A percentile compares a stretch with the other conserved stretches of the same genome.
These are phyloP conservation scores for Bombus terrestris DNA, from an alignment of 1,140 invertebrate species.

Conservation along the genomic window DNA sequence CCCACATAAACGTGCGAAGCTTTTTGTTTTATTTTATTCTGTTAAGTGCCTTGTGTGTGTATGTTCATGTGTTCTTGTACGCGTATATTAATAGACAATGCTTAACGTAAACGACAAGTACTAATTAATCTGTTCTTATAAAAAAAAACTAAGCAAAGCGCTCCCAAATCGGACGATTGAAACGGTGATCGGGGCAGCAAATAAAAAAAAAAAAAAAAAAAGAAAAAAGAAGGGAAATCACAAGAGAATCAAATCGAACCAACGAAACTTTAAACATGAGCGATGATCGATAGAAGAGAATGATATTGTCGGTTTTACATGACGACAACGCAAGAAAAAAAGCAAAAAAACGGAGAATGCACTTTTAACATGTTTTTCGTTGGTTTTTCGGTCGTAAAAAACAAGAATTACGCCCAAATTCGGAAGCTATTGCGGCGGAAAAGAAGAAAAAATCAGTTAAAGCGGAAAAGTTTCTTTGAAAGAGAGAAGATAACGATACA, in stretches of 20 bases:
- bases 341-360: background rate
- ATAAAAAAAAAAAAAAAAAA: too few relatives aligned
- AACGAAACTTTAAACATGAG: background rate
- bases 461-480: slow-evolving; percentile 39
- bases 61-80: slow-evolving; percentile 39
- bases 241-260: background rate
- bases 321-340: background rate
- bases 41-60: slow-evolving; percentile 36
- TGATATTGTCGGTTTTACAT: background rate
- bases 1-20: slow-evolving; percentile 75
- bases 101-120: slow-evolving; percentile 24
- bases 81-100: slow-evolving; percentile 50
- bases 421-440: slow-evolving; percentile 26
- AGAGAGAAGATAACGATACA: background rate
- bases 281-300: background rate
- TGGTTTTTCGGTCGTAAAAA: background rate
- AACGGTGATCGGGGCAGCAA: background rate
- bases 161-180: slow-evolving; percentile 23
- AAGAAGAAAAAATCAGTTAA: slow-evolving; percentile 26
- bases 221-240: background rate
- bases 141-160: slow-evolving; percentile 30
- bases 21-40: slow-evolving; percentile 50
- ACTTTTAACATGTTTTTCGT: background rate
- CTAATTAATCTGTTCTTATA: slow-evolving; percentile 15
- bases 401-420: slow-evolving; percentile 5